Evolutionary conservation across 2,797 vertebrate species (phyloP).

Genomic region (Myotis vivesi): DNA sequence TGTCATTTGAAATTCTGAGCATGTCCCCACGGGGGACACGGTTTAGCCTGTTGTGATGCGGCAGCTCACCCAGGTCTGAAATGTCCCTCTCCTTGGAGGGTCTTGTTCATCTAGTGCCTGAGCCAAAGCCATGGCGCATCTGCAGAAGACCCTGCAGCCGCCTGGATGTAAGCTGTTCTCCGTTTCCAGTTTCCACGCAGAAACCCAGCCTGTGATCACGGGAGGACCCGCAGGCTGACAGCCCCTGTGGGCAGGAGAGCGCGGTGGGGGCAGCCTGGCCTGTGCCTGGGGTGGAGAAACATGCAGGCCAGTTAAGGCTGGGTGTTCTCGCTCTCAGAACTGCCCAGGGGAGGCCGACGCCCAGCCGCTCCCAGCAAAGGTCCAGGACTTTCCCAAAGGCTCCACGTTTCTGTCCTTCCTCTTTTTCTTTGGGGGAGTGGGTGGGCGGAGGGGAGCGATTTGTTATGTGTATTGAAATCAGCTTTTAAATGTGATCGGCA

Average conservation of each 20-base stretch:
- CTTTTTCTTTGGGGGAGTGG: background rate
- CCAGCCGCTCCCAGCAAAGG: background rate
- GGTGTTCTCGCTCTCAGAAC: background rate
- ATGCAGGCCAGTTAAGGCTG: rapidly evolving
- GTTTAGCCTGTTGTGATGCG: background rate
- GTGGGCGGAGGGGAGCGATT: background rate
- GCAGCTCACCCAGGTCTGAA: background rate
- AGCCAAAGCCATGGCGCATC: background rate
- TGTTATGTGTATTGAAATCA: background rate
- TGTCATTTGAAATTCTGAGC: background rate
- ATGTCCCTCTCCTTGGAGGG: background rate
- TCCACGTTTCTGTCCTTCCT: background rate
- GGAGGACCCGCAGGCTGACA: background rate
- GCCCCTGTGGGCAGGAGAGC: background rate
- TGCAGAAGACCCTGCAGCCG: background rate
- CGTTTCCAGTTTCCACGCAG: background rate
- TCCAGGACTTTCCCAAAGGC: background rate
- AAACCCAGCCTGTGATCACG: slow-evolving; percentile 1
- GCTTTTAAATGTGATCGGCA: background rate
- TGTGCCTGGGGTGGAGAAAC: background rate
- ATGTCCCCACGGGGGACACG: background rate
- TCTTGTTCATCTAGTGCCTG: background rate
- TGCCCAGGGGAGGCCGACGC: too few species aligned
- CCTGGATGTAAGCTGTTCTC: background rate
- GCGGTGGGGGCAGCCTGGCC: background rate